These are phyloP conservation scores for Macaria notata DNA, from an alignment of 2,888 invertebrate genomes.

Conservation along the genomic window DNA sequence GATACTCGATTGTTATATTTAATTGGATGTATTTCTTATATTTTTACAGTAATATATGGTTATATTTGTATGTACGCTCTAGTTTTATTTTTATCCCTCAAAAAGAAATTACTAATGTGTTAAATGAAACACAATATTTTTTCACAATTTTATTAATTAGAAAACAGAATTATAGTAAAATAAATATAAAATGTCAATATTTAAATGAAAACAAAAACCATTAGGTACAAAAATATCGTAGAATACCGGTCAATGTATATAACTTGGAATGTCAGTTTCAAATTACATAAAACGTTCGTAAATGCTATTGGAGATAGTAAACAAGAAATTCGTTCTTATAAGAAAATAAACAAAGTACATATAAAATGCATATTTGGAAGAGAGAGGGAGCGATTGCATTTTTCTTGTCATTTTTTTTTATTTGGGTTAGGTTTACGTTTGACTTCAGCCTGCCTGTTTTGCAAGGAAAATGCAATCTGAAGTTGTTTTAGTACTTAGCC, in stretches of 20 bases:
- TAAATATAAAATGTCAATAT: constrained; percentile 28
- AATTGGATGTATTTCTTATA: too few species aligned
- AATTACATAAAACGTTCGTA: constrained; percentile 19
- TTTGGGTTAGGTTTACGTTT: too few species aligned
- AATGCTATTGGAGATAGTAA: constrained; percentile 29
- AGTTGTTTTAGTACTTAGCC: not conserved
- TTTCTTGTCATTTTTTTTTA: not conserved
- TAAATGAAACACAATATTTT: constrained; percentile 11
- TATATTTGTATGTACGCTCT: too few species aligned
- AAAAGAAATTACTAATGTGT: not conserved
- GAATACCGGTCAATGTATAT: constrained; percentile 14
- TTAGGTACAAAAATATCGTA: constrained; percentile 27
- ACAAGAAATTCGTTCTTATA: not conserved
- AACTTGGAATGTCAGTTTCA: constrained; percentile 28
- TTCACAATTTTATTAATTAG: constrained; percentile 30
- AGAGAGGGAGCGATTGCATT: constrained; percentile 13
- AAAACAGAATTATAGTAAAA: constrained; percentile 31
- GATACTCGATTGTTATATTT: not conserved
- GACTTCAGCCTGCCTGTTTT: too few species aligned
- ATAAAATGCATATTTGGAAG: constrained; percentile 28
- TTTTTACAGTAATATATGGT: too few species aligned
- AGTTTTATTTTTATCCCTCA: too few species aligned
- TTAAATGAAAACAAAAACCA: constrained; percentile 20
- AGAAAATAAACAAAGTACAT: not conserved
- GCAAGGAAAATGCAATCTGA: constrained; percentile 4